Percentiles rank a stretch among this genome's conserved stretches.
Evolutionary conservation across 2,797 vertebrate genomes (phyloP).

Genomic region (Chloroceryle amazona): DNA sequence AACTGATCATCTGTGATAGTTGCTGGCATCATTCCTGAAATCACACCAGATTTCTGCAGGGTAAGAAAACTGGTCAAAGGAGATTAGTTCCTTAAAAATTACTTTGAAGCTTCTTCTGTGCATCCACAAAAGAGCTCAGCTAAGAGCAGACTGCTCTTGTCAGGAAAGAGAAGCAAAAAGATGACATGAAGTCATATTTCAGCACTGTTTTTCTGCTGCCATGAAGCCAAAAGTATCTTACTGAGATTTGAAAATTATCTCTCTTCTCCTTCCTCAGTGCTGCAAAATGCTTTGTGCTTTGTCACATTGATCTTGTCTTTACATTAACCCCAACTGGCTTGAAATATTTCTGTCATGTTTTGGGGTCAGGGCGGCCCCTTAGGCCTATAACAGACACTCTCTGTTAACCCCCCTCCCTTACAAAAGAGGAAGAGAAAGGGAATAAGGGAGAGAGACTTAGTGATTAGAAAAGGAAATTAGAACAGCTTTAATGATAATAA

Average conservation of each 20-base stretch:
- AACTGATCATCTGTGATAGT: fast-evolving
- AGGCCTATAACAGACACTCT: too few relatives aligned
- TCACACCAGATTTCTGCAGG: background rate
- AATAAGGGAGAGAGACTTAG: too few relatives aligned
- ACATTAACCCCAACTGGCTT: background rate
- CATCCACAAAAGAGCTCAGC: background rate
- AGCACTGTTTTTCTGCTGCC: background rate
- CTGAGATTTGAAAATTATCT: background rate
- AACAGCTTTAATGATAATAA: too few relatives aligned
- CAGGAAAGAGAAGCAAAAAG: background rate
- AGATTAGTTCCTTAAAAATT: background rate
- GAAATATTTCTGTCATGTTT: background rate
- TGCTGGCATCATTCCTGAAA: background rate
- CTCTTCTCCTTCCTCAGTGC: background rate
- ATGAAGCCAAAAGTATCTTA: background rate
- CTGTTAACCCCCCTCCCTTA: too few relatives aligned
- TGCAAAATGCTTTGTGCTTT: background rate
- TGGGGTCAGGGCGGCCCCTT: too few relatives aligned
- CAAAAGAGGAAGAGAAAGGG: too few relatives aligned
- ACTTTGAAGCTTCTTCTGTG: background rate
- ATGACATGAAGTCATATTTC: background rate
- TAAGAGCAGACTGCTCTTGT: background rate
- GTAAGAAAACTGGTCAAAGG: background rate
- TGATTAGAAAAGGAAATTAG: too few relatives aligned
- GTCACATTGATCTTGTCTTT: background rate